Evolutionary conservation across 23 tunicate genomes (phyloP).

Genomic region (Halocynthia roretzi): DNA sequence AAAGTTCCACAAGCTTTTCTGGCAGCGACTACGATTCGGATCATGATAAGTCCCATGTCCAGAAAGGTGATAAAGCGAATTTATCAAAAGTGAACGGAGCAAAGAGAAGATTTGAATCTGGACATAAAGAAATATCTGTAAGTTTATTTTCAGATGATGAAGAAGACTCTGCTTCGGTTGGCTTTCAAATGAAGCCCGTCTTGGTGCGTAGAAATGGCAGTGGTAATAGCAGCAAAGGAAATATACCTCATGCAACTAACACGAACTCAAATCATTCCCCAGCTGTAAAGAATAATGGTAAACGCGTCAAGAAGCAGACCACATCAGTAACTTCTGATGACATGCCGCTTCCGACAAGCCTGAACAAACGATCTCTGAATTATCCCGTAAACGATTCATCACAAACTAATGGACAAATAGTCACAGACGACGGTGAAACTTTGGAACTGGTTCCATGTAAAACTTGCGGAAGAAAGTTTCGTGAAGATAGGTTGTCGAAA

Average conservation of each 20-base stretch:
- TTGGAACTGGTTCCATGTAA: constrained; percentile 48
- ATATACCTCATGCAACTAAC: constrained; percentile 10
- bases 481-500: constrained; percentile 46
- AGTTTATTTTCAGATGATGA: constrained; percentile 4
- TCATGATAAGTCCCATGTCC: neutral
- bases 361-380: neutral
- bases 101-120: neutral
- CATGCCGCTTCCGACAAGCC: neutral
- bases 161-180: constrained; percentile 17
- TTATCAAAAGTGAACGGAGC: constrained; percentile 8
- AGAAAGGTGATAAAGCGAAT: neutral
- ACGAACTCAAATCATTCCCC: no score
- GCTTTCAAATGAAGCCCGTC: constrained; percentile 65
- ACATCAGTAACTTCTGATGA: no score
- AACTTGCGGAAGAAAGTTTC: constrained; percentile 84
- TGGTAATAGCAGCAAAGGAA: constrained; percentile 41
- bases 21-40: constrained; percentile 12
- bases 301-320: no score
- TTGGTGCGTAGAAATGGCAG: constrained; percentile 78
- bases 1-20: neutral
- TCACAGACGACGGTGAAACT: constrained; percentile 9
- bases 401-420: neutral
- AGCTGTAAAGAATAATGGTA: neutral
- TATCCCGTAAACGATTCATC: constrained; percentile 1
- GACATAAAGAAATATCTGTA: neutral